These are phyloP conservation scores for Drosophila persimilis DNA, from an alignment of 1,140 invertebrate genomes.

Conservation along the genomic window DNA sequence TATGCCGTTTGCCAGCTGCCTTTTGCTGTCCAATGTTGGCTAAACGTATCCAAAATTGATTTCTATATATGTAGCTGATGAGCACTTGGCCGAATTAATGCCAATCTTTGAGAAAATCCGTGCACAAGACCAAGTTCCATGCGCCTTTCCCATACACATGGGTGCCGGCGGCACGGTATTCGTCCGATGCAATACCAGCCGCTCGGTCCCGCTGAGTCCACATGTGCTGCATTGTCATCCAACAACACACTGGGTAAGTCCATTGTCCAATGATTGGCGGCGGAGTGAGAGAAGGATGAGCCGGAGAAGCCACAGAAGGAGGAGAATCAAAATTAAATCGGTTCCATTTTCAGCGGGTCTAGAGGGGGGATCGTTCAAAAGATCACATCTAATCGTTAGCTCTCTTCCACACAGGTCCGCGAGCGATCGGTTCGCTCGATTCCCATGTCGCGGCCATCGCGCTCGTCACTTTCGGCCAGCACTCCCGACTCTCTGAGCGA, in stretches of 20 bases:
- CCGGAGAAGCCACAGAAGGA: slow-evolving; percentile 12
- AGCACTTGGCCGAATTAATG: slow-evolving; percentile 95
- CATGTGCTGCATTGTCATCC: slow-evolving; percentile 84
- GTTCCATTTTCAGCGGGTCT: slow-evolving; percentile 28
- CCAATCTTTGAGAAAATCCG: slow-evolving; percentile 96
- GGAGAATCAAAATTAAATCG: background rate
- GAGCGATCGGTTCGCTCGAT: slow-evolving; percentile 93
- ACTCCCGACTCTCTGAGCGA: slow-evolving; percentile 94
- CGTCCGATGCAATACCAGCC: slow-evolving; percentile 82
- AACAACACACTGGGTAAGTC: slow-evolving; percentile 88
- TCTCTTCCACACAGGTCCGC: slow-evolving; percentile 87
- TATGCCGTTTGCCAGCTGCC: slow-evolving; percentile 66
- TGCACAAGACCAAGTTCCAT: slow-evolving; percentile 93
- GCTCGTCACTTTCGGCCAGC: slow-evolving; percentile 90
- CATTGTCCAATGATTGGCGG: slow-evolving; percentile 1
- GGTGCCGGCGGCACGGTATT: slow-evolving; percentile 84
- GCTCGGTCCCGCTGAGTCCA: slow-evolving; percentile 82
- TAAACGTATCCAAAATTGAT: slow-evolving; percentile 45
- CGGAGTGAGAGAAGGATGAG: slow-evolving; percentile 1
- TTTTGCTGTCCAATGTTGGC: slow-evolving; percentile 33
- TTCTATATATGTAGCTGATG: slow-evolving; percentile 88
- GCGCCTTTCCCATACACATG: slow-evolving; percentile 93
- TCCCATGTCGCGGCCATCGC: slow-evolving; percentile 89
- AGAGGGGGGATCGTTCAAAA: background rate
- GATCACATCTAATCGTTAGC: background rate